These are phyloP conservation scores for Trachemys scripta DNA, from an alignment of 2,113 vertebrate species.

Conservation along the genomic window DNA sequence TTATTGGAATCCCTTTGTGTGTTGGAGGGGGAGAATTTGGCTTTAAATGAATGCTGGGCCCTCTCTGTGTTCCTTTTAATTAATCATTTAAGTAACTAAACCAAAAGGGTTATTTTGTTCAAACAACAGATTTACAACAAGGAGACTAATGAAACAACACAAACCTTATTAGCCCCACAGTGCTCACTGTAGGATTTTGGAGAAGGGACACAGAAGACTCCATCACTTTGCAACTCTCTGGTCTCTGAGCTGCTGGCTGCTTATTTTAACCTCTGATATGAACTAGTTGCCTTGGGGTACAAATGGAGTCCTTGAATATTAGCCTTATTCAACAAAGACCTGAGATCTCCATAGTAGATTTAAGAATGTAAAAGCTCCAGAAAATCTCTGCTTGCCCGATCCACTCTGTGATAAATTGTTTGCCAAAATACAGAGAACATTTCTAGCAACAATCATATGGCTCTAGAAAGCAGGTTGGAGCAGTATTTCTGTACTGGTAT, in stretches of 20 bases:
- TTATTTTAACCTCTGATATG: neutral
- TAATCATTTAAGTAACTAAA: neutral
- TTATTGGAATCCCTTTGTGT: neutral
- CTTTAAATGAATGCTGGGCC: neutral
- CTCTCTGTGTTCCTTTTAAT: neutral
- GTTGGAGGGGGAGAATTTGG: neutral
- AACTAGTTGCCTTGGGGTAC: neutral
- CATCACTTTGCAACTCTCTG: neutral
- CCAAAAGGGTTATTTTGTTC: neutral
- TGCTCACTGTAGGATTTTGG: neutral
- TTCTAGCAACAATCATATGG: neutral
- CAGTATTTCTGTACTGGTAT: neutral
- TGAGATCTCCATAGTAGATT: neutral
- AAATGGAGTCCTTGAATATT: neutral
- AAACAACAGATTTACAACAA: neutral
- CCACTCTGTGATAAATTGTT: neutral
- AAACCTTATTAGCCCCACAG: neutral
- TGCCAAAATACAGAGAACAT: neutral
- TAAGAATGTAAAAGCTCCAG: neutral
- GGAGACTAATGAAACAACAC: neutral
- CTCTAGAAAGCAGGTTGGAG: neutral
- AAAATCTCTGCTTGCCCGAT: neutral
- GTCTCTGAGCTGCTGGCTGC: neutral
- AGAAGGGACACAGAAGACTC: neutral
- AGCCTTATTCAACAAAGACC: accelerated